Evolutionary conservation across 2,797 vertebrate genomes (phyloP), one percentile per base, ranked within the genome.

Genomic region (Clarias fuscus): DNA sequence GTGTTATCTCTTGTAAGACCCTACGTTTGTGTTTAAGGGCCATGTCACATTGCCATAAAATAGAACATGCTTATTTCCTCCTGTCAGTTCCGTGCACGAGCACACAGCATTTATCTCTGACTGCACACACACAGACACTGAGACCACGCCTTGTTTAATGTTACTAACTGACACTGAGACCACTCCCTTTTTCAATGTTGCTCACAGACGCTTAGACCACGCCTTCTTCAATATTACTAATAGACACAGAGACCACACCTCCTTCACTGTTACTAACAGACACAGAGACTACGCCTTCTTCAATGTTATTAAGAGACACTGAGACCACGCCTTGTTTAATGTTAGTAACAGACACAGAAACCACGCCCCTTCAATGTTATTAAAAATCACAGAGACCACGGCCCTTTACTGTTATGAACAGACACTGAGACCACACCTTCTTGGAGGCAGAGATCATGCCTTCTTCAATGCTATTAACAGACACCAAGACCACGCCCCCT

Each of bases 1-100:
- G 65, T 59, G 65, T 85, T 86, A 88, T 88, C 83, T 73, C 48
- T 67, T 79, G 40, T 53, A 81, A 48, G n/a, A 62, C 80, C 84
- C 80, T 81, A 75, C 27, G 43, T 89, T 87, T 68, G 85, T 89
- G 43, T 67, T 48, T 37, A 84, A 85, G 27, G 2, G 15, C 27
- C 27, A 30, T 17, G 83, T n/a, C 76, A 84, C 71, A 81, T 88
- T 85, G 62, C 85, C 64, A n/a, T 24, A 61, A 65, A 73, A 37
- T 58, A 70, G 68, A 84, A 79, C 43, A 67, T 17, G 70, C 77
- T 65, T 73, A 40, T n/a, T 2, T 65, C 77, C 58, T 17, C 48
- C 40, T 24, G 53, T 40, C 86, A 56, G 13, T 62, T 65, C 53
- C 56, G 18, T 64, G 40, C 30, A 20, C 75, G 61, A 30, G 7